phyloP scores from a whole-genome alignment of 2,113 vertebrate species.

The Tauraco erythrolophus region DNA sequence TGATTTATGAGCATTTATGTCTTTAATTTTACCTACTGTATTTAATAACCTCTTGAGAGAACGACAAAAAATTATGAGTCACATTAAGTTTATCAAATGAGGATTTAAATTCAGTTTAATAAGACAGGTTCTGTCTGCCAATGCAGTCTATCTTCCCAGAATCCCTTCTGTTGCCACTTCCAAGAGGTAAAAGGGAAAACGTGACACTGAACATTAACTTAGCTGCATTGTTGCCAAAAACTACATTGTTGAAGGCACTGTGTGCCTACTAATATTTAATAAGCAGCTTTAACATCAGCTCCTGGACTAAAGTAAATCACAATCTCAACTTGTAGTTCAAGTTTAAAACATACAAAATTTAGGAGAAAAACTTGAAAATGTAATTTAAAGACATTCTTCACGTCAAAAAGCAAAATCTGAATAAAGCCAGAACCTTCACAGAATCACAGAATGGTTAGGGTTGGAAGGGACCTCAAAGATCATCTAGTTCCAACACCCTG shows the following conservation, averaged over 20 bases:
- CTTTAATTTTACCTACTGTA: constrained; percentile 10
- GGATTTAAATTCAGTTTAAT: constrained; percentile 15
- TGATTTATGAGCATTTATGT: background rate
- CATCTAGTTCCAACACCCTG: too few relatives aligned
- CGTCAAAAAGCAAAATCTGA: background rate
- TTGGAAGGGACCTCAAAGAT: too few relatives aligned
- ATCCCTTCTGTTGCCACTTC: background rate
- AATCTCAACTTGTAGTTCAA: background rate
- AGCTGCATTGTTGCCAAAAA: background rate
- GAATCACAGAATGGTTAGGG: too few relatives aligned
- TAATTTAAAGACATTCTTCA: background rate
- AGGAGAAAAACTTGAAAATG: background rate
- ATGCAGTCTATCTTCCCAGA: background rate
- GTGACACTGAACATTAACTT: background rate
- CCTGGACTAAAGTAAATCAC: background rate
- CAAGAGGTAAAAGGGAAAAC: background rate
- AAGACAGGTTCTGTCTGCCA: background rate
- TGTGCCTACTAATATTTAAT: background rate
- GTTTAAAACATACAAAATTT: background rate
- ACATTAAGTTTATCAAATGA: background rate
- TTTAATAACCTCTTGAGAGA: background rate
- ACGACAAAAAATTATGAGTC: background rate
- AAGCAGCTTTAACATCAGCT: background rate
- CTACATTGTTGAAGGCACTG: background rate
- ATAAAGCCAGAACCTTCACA: background rate